phyloP scores from a whole-genome alignment of 2,113 vertebrate genomes.

The Atlantisia rogersi region DNA sequence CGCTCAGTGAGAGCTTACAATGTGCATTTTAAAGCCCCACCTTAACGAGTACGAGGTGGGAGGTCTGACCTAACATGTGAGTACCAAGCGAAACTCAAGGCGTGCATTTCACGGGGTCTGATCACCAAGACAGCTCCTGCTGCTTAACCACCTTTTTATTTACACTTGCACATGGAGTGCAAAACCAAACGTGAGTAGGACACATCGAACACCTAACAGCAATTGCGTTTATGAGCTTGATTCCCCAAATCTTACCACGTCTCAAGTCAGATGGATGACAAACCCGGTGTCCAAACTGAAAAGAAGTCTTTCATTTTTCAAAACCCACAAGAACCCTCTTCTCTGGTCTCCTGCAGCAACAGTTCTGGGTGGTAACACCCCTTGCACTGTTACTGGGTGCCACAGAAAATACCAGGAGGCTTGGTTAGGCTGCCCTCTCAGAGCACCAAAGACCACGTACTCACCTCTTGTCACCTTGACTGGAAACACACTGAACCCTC shows the following conservation, averaged over 20 bases:
- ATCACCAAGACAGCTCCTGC: neutral
- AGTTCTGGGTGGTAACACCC: rapidly evolving
- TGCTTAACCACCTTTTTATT: neutral
- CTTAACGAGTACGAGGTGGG: neutral
- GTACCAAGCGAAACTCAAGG: neutral
- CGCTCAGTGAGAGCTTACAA: neutral
- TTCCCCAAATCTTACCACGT: neutral
- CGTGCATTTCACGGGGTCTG: neutral
- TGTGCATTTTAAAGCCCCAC: neutral
- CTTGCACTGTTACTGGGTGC: neutral
- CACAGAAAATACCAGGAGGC: neutral
- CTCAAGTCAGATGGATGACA: neutral
- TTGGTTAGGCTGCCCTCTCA: no score
- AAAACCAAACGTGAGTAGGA: neutral
- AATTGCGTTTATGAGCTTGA: neutral
- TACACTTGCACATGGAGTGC: neutral
- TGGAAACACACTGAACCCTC: neutral
- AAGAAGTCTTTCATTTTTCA: neutral
- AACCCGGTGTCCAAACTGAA: rapidly evolving
- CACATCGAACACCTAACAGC: neutral
- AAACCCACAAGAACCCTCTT: neutral
- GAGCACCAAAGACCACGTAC: rapidly evolving
- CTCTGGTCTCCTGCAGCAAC: neutral
- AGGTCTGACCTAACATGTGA: neutral
- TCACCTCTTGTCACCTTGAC: rapidly evolving